Conservation (phyloP, 2,797 vertebrate species). For the Chloroceryle amazona region DNA sequence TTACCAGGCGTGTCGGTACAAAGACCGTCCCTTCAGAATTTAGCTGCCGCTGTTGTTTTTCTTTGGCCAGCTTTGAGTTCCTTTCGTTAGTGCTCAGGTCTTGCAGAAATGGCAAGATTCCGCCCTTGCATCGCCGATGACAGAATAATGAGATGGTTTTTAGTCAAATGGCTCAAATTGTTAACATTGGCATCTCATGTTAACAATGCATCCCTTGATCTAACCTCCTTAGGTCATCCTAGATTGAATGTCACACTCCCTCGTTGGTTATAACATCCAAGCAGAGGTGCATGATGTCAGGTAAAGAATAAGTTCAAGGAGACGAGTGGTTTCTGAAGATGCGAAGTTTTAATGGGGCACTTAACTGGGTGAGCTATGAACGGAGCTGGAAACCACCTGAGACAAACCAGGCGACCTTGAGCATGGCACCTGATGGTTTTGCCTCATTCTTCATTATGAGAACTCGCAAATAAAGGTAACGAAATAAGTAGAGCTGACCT, state of each 20-base stretch:
- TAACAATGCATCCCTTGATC: neutral
- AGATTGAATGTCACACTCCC: neutral
- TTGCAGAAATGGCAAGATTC: neutral
- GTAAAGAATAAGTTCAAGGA: neutral
- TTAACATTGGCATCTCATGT: neutral
- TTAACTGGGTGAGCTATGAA: neutral
- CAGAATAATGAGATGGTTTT: neutral
- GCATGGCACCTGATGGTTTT: neutral
- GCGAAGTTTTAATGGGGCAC: neutral
- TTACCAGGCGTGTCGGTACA: neutral
- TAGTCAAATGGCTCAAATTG: neutral
- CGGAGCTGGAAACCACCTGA: constrained; percentile 19
- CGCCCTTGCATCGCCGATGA: neutral
- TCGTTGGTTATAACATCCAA: neutral
- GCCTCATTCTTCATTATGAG: neutral
- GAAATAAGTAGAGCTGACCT: constrained; percentile 23
- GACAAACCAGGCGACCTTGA: constrained; percentile 12
- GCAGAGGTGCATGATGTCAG: neutral
- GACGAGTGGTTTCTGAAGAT: neutral
- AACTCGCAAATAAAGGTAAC: neutral
- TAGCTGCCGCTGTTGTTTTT: neutral
- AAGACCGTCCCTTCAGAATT: neutral
- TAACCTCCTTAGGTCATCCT: neutral
- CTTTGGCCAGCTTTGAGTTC: neutral
- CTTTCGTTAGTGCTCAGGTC: neutral